Evolutionary conservation across 2,888 invertebrate species (phyloP), one percentile per base, ranked within the genome.

Genomic region (Agriopis marginaria): DNA sequence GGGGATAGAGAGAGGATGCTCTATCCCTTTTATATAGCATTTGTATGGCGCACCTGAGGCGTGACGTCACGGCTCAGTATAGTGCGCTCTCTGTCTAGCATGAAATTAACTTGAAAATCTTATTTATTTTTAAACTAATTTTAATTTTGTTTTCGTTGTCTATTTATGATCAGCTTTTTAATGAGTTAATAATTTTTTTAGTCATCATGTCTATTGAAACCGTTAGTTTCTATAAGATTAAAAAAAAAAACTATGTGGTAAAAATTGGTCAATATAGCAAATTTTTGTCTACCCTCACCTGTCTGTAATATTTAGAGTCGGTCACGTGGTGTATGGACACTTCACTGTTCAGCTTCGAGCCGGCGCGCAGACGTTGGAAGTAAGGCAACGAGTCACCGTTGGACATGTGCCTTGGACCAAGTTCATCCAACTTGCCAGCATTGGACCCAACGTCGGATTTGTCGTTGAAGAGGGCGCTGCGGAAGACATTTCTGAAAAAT

Each of bases 261-360:
- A 12, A 10, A 45, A 5, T 45, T 10, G 40, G 51, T 11, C 40
- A 32, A 14, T 8, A 0, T 14, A 3, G 42, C 3, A 0, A 42
- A 10, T 0, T 23, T 23, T 23, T 23, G 0, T 23, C 47, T n/a
- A 3, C 11, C 32, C 81, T 89, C 61, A 92, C 93, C 90, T 90
- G 90, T 49, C 87, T 92, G 63, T 92, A 93, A 69, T 92, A 93
- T 74, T 93, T 94, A 10, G 93, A 93, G 49, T 94, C 94, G 0
- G 91, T 90, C 0, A 94, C 94, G 62, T 91, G 93, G 53, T 94
- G 94, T 64, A 94, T 93, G 0, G 94, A 92, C 0, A 94, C 93
- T 63, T 94, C 94, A 23, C 85, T 93, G 50, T 94, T 94, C 45
- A 94, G 51, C 76, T 93, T 90, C 0, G 93, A 90, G 0, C 94